Percentiles rank a stretch among this genome's conserved stretches.
phyloP scores from a whole-genome alignment of 2,797 vertebrate species.

The Cercopithecus diana region DNA sequence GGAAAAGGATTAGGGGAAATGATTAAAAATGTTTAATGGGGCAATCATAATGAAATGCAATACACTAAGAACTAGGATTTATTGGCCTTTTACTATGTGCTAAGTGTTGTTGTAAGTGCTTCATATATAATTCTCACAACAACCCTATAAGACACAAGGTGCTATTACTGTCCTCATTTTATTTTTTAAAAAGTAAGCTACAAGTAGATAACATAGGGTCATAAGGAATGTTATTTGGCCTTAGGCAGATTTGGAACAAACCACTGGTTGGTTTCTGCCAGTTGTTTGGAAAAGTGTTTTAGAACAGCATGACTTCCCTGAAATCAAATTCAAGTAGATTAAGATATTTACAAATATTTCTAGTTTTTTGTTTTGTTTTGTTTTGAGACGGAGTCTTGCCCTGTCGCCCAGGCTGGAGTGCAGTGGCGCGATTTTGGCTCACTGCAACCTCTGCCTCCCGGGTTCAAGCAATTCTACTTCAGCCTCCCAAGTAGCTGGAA shows the following conservation, averaged over 20 bases:
- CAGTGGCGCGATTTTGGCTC: neutral
- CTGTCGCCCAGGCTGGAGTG: neutral
- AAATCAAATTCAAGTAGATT: neutral
- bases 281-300: neutral
- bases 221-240: neutral
- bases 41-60: slow-evolving; percentile 9
- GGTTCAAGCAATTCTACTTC: neutral
- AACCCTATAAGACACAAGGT: neutral
- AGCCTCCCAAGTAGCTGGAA: neutral
- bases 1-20: slow-evolving; percentile 16
- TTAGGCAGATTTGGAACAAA: neutral
- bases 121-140: slow-evolving; percentile 11
- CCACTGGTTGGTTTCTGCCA: neutral
- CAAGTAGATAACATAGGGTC: neutral
- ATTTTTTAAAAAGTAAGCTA: slow-evolving; percentile 18
- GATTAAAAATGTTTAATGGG: slow-evolving; percentile 27
- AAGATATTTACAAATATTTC: neutral
- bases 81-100: neutral
- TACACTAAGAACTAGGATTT: neutral
- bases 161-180: neutral
- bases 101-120: neutral
- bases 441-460: neutral
- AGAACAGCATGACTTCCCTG: neutral
- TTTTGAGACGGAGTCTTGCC: neutral
- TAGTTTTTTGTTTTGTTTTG: neutral